Evolutionary conservation across 1,140 invertebrate genomes (phyloP).

Genomic region (Babylonia areolata): DNA sequence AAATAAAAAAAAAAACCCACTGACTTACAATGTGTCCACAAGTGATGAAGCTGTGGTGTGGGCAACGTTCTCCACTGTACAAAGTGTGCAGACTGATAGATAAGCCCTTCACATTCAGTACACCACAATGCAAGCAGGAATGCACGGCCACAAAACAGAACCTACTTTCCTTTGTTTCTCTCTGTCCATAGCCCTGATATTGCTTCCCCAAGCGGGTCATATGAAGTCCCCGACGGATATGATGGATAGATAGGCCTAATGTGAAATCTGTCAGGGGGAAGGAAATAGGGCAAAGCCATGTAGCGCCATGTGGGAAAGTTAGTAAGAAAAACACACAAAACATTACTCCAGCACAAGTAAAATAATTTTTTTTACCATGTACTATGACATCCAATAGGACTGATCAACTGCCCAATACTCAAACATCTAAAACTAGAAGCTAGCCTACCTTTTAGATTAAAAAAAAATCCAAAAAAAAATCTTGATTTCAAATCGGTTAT

Average conservation of each 20-base stretch:
- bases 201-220: neutral
- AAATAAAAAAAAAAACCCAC: no score
- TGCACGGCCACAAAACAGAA: neutral
- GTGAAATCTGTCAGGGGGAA: neutral
- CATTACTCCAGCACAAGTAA: no score
- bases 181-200: neutral
- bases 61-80: neutral
- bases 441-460: no score
- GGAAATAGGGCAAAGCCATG: neutral
- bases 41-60: neutral
- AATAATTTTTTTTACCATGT: no score
- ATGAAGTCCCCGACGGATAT: neutral
- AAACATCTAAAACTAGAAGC: no score
- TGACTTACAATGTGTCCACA: no score
- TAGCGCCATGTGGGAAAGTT: neutral
- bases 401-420: no score
- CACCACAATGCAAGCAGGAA: neutral
- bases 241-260: conserved; percentile 7
- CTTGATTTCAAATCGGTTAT: no score
- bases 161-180: conserved; percentile 2
- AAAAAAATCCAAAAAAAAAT: no score
- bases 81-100: no score
- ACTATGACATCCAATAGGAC: no score
- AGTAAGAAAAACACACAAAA: no score
- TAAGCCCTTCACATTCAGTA: neutral